Base-by-base conservation (phyloP, 1,140 invertebrate species). In the Drosophila watanabei region DNA sequence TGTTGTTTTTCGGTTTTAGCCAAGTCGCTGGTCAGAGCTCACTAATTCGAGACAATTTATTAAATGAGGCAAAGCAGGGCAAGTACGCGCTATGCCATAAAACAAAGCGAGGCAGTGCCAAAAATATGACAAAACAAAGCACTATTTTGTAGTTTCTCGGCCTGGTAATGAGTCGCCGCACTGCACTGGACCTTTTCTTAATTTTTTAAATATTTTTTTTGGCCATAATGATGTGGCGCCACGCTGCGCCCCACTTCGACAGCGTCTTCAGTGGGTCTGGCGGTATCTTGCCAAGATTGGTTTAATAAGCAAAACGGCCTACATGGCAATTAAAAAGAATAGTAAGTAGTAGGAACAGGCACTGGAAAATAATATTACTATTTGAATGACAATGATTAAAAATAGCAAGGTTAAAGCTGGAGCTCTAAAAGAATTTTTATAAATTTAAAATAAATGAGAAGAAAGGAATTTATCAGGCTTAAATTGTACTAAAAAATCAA, bases 21-120 rank as follows among this genome's bases (percentile, higher is more conserved):
- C 61, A 57, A 57, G 65, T 30, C 37, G 45, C 52, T 56, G 52
- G 71, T 70, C 56, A 58, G 61, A 48, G 80, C 60, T 66, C 64
- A 90, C 86, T 90, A 90, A 80, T 86, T 90, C 76, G 79, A 90
- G 79, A 86, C 86, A 82, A 90, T 90, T 90, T 82, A 90, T 86
- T 77, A 90, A 90, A 90, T 90, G 86, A 90, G 86, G 61, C 85
- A 77, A 82, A 86, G 66, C 79, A 58, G 75, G 75, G 79, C 82
- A 80, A 82, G 70, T 84, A 84, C 72, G 54, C 60, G 58, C 52
- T 30, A 48, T 75, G 69, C 56, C 59, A 54, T 68, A 70, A 83
- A 65, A 66, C 65, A 71, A 71, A 61, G 56, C 56, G 43, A 70
- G 64, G 51, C 75, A 71, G 57, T 52, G 45, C 65, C 75, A 20